Conservation (phyloP, 2,888 invertebrate species). For the Sarcophaga subvicina region DNA sequence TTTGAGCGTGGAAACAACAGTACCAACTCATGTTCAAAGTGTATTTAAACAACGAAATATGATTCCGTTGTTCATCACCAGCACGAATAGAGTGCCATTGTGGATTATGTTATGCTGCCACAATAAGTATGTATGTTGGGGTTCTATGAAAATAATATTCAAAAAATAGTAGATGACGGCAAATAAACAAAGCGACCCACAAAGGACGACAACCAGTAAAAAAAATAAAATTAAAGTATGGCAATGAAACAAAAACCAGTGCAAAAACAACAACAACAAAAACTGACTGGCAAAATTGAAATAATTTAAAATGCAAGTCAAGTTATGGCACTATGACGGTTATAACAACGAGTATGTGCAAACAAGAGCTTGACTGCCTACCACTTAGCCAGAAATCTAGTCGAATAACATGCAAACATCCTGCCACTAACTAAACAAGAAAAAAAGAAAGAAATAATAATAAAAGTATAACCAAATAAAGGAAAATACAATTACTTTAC, state of each 20-base stretch:
- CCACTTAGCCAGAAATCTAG: conserved; percentile 7
- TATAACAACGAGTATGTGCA: too few relatives aligned
- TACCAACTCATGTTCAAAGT: too few relatives aligned
- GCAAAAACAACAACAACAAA: not conserved
- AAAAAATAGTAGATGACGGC: too few relatives aligned
- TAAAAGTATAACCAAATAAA: conserved; percentile 52
- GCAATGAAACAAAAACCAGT: not conserved
- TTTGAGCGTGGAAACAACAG: not conserved
- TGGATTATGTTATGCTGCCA: too few relatives aligned
- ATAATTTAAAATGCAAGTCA: not conserved
- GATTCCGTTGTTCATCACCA: too few relatives aligned
- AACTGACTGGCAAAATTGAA: not conserved
- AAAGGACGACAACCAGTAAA: not conserved
- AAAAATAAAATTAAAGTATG: not conserved
- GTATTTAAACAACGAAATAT: too few relatives aligned
- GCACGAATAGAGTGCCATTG: too few relatives aligned
- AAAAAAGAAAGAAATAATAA: conserved; percentile 18
- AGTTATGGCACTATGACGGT: not conserved
- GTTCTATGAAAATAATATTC: too few relatives aligned
- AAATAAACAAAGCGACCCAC: too few relatives aligned
- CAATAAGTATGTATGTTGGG: too few relatives aligned
- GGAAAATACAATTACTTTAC: conserved; percentile 54
- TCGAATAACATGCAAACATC: conserved; percentile 39
- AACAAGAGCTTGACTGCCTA: conserved; percentile 9
- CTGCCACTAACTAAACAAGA: not conserved